Evolutionary conservation across 2,888 invertebrate species (phyloP).

Genomic region (Athrips mouffetella): DNA sequence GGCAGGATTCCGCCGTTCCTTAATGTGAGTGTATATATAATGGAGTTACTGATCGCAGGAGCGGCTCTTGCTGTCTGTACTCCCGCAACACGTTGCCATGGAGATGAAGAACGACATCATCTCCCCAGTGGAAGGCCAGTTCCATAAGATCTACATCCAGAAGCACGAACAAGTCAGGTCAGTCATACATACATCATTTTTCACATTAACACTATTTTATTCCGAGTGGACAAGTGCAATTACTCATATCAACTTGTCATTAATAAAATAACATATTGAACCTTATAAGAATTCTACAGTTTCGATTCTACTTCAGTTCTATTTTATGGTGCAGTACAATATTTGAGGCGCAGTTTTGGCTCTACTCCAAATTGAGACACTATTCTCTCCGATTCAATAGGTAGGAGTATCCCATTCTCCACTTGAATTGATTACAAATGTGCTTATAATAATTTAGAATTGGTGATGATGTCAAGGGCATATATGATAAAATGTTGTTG

Average conservation of each 20-base stretch:
- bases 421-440: constrained; percentile 16
- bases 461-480: background rate
- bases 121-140: constrained; percentile 93
- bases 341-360: constrained; percentile 50
- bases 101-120: constrained; percentile 97
- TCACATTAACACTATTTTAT: background rate
- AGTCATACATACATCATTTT: constrained; percentile 35
- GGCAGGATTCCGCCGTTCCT: too few relatives aligned
- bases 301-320: constrained; percentile 29
- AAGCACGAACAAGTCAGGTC: constrained; percentile 95
- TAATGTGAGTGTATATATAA: too few relatives aligned
- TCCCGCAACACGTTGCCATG: constrained; percentile 94
- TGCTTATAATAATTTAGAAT: background rate
- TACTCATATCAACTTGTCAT: background rate
- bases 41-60: constrained; percentile 76
- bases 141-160: constrained; percentile 96
- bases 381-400: constrained; percentile 40
- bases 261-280: constrained; percentile 10
- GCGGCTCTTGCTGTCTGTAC: constrained; percentile 89
- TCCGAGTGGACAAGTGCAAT: constrained; percentile 5
- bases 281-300: constrained; percentile 17
- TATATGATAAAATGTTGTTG: too few relatives aligned
- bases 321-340: constrained; percentile 39
- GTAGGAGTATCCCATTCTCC: constrained; percentile 15
- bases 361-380: constrained; percentile 48